Evolutionary conservation across 2,113 vertebrate species (phyloP).

Genomic region (Thalassarche chlororhynchos): DNA sequence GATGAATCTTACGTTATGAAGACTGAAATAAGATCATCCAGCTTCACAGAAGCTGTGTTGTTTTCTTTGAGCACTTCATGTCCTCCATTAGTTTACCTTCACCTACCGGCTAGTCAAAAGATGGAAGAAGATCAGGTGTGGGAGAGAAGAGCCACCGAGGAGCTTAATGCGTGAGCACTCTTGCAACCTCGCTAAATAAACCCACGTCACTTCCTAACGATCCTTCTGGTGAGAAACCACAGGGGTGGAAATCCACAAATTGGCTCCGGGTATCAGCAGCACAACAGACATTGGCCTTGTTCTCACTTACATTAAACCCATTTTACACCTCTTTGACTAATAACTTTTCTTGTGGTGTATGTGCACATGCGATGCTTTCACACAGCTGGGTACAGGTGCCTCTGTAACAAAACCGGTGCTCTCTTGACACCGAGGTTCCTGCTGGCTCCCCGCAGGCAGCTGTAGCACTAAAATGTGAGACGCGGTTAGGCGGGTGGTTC

Average conservation of each 20-base stretch:
- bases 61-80: neutral
- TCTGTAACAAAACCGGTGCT: rapidly evolving
- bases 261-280: neutral
- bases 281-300: neutral
- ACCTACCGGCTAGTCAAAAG: neutral
- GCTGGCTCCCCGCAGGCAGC: neutral
- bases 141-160: neutral
- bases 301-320: neutral
- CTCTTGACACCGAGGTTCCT: rapidly evolving
- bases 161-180: neutral
- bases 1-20: neutral
- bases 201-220: rapidly evolving
- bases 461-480: rapidly evolving
- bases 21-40: neutral
- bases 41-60: neutral
- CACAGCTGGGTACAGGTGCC: neutral
- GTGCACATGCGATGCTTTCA: neutral
- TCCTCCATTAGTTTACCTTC: neutral
- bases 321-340: neutral
- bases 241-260: neutral
- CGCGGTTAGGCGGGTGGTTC: rapidly evolving
- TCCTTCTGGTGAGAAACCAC: neutral
- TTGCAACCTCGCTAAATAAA: neutral
- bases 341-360: neutral
- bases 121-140: neutral